Evolutionary conservation across 2,113 vertebrate species (phyloP).

Genomic region (Lepisosteus osseus): DNA sequence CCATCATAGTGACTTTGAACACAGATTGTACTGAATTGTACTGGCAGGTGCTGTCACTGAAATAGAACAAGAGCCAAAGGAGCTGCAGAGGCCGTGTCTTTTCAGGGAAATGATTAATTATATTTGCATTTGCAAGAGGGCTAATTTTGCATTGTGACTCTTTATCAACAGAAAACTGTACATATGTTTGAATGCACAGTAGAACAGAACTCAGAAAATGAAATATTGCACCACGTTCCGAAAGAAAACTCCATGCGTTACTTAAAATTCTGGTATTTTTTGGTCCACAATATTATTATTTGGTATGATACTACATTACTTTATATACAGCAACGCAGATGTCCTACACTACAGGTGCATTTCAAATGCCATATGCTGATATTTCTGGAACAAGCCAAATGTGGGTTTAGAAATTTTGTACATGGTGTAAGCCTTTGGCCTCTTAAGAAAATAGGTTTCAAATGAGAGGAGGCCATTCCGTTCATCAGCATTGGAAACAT

Average conservation of each 20-base stretch:
- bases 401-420: slow-evolving; percentile 32
- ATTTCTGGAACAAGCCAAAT: slow-evolving; percentile 31
- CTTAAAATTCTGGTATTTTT: slow-evolving; percentile 3
- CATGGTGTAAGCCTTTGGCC: too few relatives aligned
- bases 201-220: background rate
- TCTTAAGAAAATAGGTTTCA: too few relatives aligned
- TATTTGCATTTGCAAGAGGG: slow-evolving; percentile 14
- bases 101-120: slow-evolving; percentile 33
- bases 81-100: slow-evolving; percentile 23
- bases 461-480: too few relatives aligned
- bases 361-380: slow-evolving; percentile 35
- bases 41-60: slow-evolving; percentile 33
- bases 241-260: too few relatives aligned
- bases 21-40: slow-evolving; percentile 20
- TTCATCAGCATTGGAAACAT: too few relatives aligned
- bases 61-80: slow-evolving; percentile 29
- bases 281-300: background rate
- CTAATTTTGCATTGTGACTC: background rate
- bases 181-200: background rate
- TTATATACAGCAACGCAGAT: slow-evolving; percentile 8
- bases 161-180: background rate
- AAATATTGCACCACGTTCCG: too few relatives aligned
- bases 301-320: background rate
- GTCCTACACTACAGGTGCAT: slow-evolving; percentile 30
- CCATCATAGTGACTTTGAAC: slow-evolving; percentile 30